Conservation (phyloP, 2,888 invertebrate genomes). For the Norana najaformis region DNA sequence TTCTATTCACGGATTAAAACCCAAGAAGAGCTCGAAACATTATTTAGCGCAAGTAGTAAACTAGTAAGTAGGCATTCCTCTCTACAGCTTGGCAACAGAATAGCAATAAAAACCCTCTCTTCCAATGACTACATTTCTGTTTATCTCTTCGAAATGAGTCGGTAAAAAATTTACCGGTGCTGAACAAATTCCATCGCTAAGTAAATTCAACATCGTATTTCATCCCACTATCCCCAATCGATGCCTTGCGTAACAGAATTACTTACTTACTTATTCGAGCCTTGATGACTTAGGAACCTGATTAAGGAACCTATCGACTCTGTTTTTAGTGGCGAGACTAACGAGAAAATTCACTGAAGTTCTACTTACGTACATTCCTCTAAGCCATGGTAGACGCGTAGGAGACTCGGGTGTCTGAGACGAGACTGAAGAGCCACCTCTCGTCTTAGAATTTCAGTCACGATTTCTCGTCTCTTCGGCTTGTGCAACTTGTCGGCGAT, state of each 20-base stretch:
- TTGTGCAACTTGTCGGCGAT: conserved; percentile 75
- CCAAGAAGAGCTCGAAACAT: too few relatives aligned
- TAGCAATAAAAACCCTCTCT: too few relatives aligned
- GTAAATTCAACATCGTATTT: neutral
- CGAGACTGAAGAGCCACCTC: conserved; percentile 80
- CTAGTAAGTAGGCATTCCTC: too few relatives aligned
- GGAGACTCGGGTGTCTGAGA: conserved; percentile 81
- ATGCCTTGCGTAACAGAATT: neutral
- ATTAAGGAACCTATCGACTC: neutral
- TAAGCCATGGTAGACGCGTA: conserved; percentile 67
- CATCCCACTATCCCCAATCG: neutral
- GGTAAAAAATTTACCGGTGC: neutral
- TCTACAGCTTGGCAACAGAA: too few relatives aligned
- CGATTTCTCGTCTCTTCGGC: conserved; percentile 86
- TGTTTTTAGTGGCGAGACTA: neutral
- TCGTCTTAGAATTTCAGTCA: conserved; percentile 81
- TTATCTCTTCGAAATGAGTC: neutral
- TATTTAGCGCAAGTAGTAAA: too few relatives aligned
- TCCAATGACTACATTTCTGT: neutral
- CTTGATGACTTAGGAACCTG: neutral
- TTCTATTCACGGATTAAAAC: too few relatives aligned
- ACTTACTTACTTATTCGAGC: neutral
- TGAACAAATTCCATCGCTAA: neutral
- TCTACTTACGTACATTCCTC: conserved; percentile 64
- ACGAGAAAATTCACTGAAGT: neutral